A percentile compares a stretch with the other conserved stretches of the same genome.
Conservation (phyloP, 1,140 invertebrate species). For the Brachionus manjavacas region DNA sequence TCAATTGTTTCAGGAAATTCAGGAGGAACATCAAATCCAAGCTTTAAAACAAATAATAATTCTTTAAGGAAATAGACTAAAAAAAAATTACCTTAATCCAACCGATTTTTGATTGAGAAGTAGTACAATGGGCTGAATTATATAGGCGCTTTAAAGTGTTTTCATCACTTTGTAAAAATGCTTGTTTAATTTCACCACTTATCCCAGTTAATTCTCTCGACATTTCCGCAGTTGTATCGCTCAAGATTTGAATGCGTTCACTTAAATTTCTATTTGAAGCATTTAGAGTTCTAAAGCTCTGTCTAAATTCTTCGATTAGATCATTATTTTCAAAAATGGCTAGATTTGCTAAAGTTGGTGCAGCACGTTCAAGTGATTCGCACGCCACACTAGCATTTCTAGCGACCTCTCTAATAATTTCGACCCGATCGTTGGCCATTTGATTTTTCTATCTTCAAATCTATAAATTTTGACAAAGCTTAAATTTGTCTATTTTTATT, state of each 20-base stretch:
- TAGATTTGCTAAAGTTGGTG: neutral
- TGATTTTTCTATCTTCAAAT: neutral
- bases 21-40: neutral
- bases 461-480: too few species aligned
- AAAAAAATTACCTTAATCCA: neutral
- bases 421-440: neutral
- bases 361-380: neutral
- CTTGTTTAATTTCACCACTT: neutral
- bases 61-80: neutral
- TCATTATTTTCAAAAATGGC: neutral
- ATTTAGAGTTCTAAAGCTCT: neutral
- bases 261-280: neutral
- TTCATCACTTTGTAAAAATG: neutral
- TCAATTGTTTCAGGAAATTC: neutral
- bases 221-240: too few species aligned
- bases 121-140: neutral
- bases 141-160: neutral
- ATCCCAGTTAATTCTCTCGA: too few species aligned
- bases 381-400: neutral
- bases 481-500: too few species aligned
- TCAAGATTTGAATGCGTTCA: neutral
- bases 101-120: neutral
- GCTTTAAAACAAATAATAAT: neutral
- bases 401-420: neutral
- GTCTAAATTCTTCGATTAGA: neutral